Evolutionary conservation across 1,140 invertebrate species (phyloP), one percentile per base, ranked within the genome.

Genomic region (Onthophagus taurus): DNA sequence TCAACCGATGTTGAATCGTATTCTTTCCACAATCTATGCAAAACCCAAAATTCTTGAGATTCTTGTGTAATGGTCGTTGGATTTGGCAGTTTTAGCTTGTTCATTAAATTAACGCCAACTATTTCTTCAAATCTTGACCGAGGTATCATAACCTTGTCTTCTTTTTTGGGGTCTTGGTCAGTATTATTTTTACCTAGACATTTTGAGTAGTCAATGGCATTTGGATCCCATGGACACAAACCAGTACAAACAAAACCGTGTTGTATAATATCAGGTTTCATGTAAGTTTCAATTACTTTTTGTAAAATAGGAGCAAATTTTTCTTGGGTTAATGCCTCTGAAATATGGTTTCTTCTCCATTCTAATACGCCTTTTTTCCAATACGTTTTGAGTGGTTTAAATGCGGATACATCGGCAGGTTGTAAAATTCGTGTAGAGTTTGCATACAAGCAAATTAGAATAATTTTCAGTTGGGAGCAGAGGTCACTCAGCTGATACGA

Each of bases 341-440:
- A 26, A 18, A 31, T 33, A 34, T 46, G 45, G 38, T 50, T 42
- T 17, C 31, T 38, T 23, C 42, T 26, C 48, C 52, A 61, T 6
- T 46, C 37, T 19, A 47, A 23, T 8, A 62, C 47, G 35, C 33
- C 49, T 46, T 57, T 52, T 31, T 55, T 56, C 52, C 35, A 42
- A 9, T 29, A n/a, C 18, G 11, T 21, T 49, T 65, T 64, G 1
- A 61, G 30, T 12, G 59, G 59, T 20, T 52, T 34, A 53, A 65
- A 66, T 33, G 50, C 49, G 1, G 58, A 37, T 6, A 65, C 61
- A 37, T 68, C 64, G 8, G 61, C 47, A 18, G 64, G 63, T 39
- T 66, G 61, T 17, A 48, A 13, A 17, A 48, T 44, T 30, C 41
- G 24, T 3, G 46, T 48, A 1, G 33, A 26, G 33, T 44, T 48